A percentile compares a stretch with the other conserved stretches of the same genome.
These are phyloP conservation scores for Geotrypetes seraphini DNA, from an alignment of 2,797 vertebrate species.

Conservation along the genomic window DNA sequence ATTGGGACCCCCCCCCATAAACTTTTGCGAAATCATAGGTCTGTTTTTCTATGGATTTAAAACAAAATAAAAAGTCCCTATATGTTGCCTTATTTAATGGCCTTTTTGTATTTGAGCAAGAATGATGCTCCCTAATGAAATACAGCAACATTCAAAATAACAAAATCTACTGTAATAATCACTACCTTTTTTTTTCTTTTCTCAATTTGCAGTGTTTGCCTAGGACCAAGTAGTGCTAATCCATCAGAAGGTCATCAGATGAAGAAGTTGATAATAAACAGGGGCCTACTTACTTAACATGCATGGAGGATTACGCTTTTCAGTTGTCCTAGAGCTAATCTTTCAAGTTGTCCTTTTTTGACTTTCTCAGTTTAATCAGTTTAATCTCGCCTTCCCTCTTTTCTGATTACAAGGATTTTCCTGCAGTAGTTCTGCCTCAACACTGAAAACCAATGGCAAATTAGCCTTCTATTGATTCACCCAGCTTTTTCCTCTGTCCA, in stretches of 20 bases:
- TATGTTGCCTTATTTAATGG: constrained; percentile 56
- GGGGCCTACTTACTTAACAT: constrained; percentile 53
- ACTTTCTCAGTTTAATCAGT: constrained; percentile 70
- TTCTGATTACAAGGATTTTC: constrained; percentile 67
- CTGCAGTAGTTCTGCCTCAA: constrained; percentile 48
- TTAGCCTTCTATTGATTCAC: constrained; percentile 59
- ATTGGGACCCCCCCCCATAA: too few species aligned
- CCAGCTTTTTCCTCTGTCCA: too few species aligned
- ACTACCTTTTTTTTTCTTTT: constrained; percentile 46
- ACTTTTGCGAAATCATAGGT: too few species aligned
- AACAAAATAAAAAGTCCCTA: too few species aligned
- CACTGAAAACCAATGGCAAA: constrained; percentile 54
- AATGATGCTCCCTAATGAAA: too few species aligned
- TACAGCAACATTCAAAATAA: too few species aligned
- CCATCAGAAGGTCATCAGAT: constrained; percentile 56
- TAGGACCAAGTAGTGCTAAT: constrained; percentile 50
- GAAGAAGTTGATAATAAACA: constrained; percentile 46
- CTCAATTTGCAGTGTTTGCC: constrained; percentile 49
- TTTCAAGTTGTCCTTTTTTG: constrained; percentile 70
- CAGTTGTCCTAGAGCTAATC: constrained; percentile 52
- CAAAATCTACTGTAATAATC: too few species aligned
- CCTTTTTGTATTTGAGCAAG: too few species aligned
- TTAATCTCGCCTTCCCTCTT: constrained; percentile 65
- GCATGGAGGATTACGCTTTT: constrained; percentile 44
- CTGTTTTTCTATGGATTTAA: too few species aligned